Evolutionary conservation across 1,140 invertebrate species (phyloP).

Genomic region (Anoplolepis gracilipes): DNA sequence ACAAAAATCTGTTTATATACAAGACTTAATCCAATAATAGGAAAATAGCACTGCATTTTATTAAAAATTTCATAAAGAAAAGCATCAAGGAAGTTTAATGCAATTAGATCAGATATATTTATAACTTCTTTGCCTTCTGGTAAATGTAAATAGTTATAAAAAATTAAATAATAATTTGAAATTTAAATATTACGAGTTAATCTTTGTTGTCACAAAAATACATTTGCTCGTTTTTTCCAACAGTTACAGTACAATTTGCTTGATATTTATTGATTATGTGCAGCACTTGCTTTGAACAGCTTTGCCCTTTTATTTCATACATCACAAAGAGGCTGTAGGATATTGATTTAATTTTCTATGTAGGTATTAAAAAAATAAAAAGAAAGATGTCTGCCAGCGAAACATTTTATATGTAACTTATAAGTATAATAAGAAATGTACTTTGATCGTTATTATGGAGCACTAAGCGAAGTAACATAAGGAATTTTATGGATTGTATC

Average conservation of each 20-base stretch:
- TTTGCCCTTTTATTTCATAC: constrained; percentile 40
- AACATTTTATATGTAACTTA: constrained; percentile 50
- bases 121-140: background rate
- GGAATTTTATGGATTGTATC: constrained; percentile 53
- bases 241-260: background rate
- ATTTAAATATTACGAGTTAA: background rate
- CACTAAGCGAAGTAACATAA: background rate
- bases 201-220: background rate
- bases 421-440: constrained; percentile 19
- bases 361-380: constrained; percentile 28
- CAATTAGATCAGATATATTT: background rate
- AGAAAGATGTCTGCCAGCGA: constrained; percentile 14
- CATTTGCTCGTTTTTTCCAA: background rate
- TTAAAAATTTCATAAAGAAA: no score
- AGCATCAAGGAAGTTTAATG: background rate
- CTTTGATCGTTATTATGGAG: constrained; percentile 18
- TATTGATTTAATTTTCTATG: constrained; percentile 44
- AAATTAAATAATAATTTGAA: background rate
- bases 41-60: no score
- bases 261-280: constrained; percentile 8
- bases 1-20: no score
- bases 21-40: no score
- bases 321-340: constrained; percentile 59
- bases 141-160: background rate
- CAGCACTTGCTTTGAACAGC: background rate